These are phyloP conservation scores for Archips crataeganus DNA, from an alignment of 2,888 invertebrate species.

Conservation along the genomic window DNA sequence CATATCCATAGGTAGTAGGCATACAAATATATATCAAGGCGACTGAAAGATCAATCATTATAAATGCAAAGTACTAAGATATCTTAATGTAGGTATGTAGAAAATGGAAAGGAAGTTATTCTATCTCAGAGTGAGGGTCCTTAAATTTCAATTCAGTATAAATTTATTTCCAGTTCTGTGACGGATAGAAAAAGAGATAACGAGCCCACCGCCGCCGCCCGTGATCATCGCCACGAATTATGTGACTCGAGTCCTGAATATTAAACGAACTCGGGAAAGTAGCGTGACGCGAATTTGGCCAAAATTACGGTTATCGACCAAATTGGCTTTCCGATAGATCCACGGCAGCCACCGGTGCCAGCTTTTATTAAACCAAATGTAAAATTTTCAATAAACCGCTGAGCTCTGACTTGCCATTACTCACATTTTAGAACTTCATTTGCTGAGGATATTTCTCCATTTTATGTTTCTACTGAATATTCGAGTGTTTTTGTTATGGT, in stretches of 20 bases:
- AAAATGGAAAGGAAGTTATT: slow-evolving; percentile 33
- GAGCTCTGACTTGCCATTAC: not conserved
- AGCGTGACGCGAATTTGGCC: slow-evolving; percentile 65
- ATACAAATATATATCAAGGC: not conserved
- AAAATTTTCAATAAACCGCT: slow-evolving; percentile 26
- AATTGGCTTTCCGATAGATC: slow-evolving; percentile 55
- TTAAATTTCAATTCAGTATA: slow-evolving; percentile 67
- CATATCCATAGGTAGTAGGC: not conserved
- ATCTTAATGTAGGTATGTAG: not conserved
- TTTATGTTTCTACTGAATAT: not conserved
- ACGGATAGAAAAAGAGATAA: slow-evolving; percentile 75
- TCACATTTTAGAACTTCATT: slow-evolving; percentile 13
- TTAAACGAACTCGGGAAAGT: slow-evolving; percentile 68
- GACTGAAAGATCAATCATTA: not conserved
- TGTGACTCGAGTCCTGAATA: slow-evolving; percentile 74
- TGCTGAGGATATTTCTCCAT: not conserved
- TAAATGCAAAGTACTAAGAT: not conserved
- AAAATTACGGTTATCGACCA: slow-evolving; percentile 73
- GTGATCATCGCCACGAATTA: slow-evolving; percentile 77
- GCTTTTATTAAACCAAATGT: slow-evolving; percentile 26
- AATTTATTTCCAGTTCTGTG: slow-evolving; percentile 66
- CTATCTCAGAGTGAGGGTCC: slow-evolving; percentile 53
- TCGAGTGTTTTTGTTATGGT: not conserved
- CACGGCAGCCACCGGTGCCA: slow-evolving; percentile 6
- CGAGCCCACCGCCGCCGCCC: slow-evolving; percentile 67